These are phyloP conservation scores for Triops cancriformis DNA, from an alignment of 1,140 invertebrate species.

Conservation along the genomic window DNA sequence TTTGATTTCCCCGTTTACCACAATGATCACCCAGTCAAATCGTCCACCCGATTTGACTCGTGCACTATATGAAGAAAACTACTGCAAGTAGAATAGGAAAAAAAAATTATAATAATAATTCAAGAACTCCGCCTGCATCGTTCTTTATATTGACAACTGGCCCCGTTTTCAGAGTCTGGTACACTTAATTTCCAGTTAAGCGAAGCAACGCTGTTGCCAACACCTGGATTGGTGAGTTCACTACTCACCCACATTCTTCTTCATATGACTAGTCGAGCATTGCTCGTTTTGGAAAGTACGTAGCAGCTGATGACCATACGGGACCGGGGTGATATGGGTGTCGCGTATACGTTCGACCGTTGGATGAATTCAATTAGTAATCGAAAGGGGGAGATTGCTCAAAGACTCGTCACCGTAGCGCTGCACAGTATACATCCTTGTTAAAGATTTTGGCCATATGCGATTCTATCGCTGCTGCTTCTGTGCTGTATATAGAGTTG, in stretches of 20 bases:
- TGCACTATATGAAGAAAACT: too few relatives aligned
- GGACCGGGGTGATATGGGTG: background rate
- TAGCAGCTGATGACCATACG: background rate
- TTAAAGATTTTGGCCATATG: background rate
- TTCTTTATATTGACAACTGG: too few relatives aligned
- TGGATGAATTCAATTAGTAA: constrained; percentile 11
- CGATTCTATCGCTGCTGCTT: background rate
- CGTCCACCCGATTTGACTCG: too few relatives aligned
- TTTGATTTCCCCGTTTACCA: too few relatives aligned
- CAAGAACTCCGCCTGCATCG: too few relatives aligned
- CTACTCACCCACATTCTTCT: background rate
- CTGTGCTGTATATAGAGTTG: background rate
- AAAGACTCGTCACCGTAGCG: background rate
- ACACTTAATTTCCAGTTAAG: background rate
- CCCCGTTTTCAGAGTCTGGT: too few relatives aligned
- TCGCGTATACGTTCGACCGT: background rate
- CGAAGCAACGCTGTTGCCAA: background rate
- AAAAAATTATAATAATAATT: too few relatives aligned
- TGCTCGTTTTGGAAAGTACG: background rate
- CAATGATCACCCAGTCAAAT: too few relatives aligned
- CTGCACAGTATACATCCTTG: background rate
- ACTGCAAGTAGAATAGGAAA: too few relatives aligned
- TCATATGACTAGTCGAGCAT: background rate
- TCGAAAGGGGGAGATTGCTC: background rate
- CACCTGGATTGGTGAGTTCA: background rate